Evolutionary conservation across 2,113 vertebrate genomes (phyloP), one percentile per base, ranked within the genome.

Genomic region (Myiozetetes cayanensis): DNA sequence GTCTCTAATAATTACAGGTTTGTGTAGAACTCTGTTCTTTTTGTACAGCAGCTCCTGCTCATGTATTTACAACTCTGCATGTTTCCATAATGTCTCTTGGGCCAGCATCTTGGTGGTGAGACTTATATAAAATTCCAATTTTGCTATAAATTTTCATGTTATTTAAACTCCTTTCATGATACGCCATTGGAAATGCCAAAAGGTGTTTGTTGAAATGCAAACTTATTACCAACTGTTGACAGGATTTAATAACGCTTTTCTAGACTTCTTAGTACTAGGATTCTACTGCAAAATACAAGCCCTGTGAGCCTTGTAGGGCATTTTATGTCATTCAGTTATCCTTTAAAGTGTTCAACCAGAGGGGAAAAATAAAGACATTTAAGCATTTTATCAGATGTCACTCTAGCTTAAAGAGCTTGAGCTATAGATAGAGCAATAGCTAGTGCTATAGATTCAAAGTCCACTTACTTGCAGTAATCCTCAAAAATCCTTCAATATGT

Each of bases 281-380:
- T 66, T 83, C 31, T 39, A 47, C 10, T 22, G 21, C 10, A 89
- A 78, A 88, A 30, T n/a, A 79, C 78, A 81, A 74, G 11, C 14
- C 10, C 10, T 55, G 9, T 1, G 0, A 75, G 30, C 7, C 22
- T 70, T 19, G 3, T 37, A 17, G 14, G 13, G 25, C 14, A 10
- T 21, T 21, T 78, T 85, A 43, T 7, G 8, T 73, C 7, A 46
- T 55, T 73, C 27, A 37, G 2, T 27, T 73, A 50, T 14, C 19
- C 49, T 59, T 58, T 27, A 43, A 5, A 59, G 10, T 19, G 22
- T 44, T 90, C 55, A 70, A 56, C 19, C 35, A 28, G 31, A n/a
- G 3, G 3, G 8, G 4, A 2, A 28, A 6, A 5, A 28, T 52
- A 27, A 20, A 10, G 9, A 35, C 12, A 44, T 70, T 56, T 33